A percentile compares a stretch with the other conserved stretches of the same genome.
Evolutionary conservation across 1,140 invertebrate species (phyloP).

Genomic region (Uloborus diversus): DNA sequence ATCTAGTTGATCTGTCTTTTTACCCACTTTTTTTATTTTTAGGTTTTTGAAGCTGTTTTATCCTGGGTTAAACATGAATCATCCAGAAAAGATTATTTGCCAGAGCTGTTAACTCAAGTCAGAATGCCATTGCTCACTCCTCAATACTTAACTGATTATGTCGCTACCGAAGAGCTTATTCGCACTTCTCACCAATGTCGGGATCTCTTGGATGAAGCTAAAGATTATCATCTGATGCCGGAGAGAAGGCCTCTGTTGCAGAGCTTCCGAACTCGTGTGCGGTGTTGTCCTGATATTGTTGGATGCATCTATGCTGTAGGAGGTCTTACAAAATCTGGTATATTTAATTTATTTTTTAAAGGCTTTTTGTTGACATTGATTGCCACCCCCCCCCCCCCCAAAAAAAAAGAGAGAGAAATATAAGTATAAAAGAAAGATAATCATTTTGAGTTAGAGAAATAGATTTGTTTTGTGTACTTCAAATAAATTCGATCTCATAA

Average conservation of each 20-base stretch:
- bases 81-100: slow-evolving; percentile 71
- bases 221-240: slow-evolving; percentile 86
- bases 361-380: too few species aligned
- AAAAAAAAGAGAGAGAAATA: too few species aligned
- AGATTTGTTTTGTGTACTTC: too few species aligned
- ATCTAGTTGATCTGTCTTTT: too few species aligned
- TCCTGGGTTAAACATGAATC: slow-evolving; percentile 80
- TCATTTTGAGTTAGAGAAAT: too few species aligned
- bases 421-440: too few species aligned
- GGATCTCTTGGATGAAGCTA: slow-evolving; percentile 83
- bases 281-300: slow-evolving; percentile 76
- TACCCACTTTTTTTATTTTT: too few species aligned
- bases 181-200: slow-evolving; percentile 78
- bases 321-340: slow-evolving; percentile 82
- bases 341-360: neutral
- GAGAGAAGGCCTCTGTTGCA: slow-evolving; percentile 79
- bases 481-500: too few species aligned
- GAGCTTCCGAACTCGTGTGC: slow-evolving; percentile 78
- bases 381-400: too few species aligned
- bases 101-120: slow-evolving; percentile 78
- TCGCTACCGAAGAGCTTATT: slow-evolving; percentile 84
- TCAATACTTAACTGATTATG: slow-evolving; percentile 82
- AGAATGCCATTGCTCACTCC: slow-evolving; percentile 83
- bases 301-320: slow-evolving; percentile 90
- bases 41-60: slow-evolving; percentile 87